These are phyloP conservation scores for Drosophila sordidula DNA, from an alignment of 2,888 invertebrate genomes.

Conservation along the genomic window DNA sequence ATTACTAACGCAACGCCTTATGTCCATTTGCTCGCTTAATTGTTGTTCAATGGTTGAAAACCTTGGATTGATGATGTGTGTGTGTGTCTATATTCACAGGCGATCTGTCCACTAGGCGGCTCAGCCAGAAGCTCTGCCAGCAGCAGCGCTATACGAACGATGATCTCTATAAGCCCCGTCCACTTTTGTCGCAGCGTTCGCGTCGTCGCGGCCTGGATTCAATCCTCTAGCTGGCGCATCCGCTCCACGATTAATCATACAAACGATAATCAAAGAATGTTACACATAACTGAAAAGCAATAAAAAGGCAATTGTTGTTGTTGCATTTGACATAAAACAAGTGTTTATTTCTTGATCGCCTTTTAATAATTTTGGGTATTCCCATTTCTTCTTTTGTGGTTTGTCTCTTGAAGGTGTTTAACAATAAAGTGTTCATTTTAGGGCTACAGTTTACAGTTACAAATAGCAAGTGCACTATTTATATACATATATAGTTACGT, in stretches of 20 bases:
- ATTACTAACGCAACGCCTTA: neutral
- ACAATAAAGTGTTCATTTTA: slow-evolving; percentile 65
- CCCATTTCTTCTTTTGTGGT: slow-evolving; percentile 29
- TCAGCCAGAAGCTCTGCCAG: slow-evolving; percentile 69
- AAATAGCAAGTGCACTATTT: slow-evolving; percentile 55
- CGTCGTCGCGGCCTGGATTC: slow-evolving; percentile 85
- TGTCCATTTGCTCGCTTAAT: neutral
- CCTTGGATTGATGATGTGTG: neutral
- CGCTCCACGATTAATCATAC: neutral
- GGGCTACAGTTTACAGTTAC: slow-evolving; percentile 60
- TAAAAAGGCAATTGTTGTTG: slow-evolving; percentile 65
- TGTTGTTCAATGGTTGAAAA: neutral
- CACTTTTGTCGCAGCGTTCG: slow-evolving; percentile 86
- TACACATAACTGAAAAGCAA: slow-evolving; percentile 29
- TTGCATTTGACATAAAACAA: slow-evolving; percentile 69
- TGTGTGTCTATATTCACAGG: slow-evolving; percentile 32
- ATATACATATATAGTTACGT: slow-evolving; percentile 44
- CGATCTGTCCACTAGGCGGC: slow-evolving; percentile 49
- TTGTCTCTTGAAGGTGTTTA: slow-evolving; percentile 58
- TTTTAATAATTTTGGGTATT: slow-evolving; percentile 48
- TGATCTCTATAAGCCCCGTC: slow-evolving; percentile 90
- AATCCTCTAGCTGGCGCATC: slow-evolving; percentile 53
- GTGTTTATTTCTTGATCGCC: slow-evolving; percentile 38
- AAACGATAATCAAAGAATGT: slow-evolving; percentile 8
- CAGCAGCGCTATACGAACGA: slow-evolving; percentile 89